phyloP scores from a whole-genome alignment of 2,797 vertebrate genomes.

The Cirrhinus mrigala region DNA sequence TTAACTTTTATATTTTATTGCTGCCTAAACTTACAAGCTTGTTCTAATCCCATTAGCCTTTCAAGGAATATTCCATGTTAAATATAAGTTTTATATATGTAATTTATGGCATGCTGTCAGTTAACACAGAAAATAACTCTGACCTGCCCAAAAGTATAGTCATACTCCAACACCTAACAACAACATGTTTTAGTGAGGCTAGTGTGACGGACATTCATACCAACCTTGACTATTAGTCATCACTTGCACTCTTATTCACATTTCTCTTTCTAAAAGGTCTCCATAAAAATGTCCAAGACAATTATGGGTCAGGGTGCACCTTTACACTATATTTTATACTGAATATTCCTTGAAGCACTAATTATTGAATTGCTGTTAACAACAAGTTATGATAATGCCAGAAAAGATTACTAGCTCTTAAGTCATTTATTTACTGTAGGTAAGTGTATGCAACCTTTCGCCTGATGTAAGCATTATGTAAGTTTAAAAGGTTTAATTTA shows the following conservation, averaged over 20 bases:
- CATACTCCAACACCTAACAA: background rate
- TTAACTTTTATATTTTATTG: no score
- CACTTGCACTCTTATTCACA: background rate
- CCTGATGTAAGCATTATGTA: background rate
- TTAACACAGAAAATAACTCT: background rate
- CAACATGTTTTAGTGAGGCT: background rate
- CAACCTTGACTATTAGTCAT: background rate
- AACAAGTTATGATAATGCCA: background rate
- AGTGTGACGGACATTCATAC: background rate
- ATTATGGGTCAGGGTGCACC: background rate
- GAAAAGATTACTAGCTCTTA: background rate
- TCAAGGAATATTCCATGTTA: background rate
- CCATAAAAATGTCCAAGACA: background rate
- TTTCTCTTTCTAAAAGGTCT: background rate
- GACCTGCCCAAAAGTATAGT: background rate
- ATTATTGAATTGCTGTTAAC: background rate
- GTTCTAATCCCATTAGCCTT: no score
- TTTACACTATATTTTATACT: background rate
- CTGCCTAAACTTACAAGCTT: no score
- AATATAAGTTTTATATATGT: background rate
- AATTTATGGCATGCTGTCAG: background rate
- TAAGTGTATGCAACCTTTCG: background rate
- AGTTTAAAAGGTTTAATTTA: background rate
- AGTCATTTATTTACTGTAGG: background rate
- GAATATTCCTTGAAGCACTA: background rate